Conservation (phyloP, 2,888 invertebrate species). For the Lumbricus terrestris region DNA sequence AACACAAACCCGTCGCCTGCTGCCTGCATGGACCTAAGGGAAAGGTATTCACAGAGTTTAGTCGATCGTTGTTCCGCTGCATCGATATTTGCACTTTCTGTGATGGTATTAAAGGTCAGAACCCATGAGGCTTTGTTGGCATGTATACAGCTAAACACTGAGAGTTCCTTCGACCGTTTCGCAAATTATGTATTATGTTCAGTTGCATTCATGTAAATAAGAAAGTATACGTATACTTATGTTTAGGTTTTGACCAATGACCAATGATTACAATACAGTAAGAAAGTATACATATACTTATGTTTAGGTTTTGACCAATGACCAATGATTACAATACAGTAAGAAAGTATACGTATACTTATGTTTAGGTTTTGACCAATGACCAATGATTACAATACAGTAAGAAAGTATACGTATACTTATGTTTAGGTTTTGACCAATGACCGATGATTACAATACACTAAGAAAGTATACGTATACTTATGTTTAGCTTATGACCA, state of each 20-base stretch:
- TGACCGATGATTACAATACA: too few relatives aligned
- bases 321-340: too few relatives aligned
- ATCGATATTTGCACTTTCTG: not conserved
- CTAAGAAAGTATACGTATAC: not conserved
- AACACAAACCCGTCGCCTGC: too few relatives aligned
- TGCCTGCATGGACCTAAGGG: too few relatives aligned
- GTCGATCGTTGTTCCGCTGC: not conserved
- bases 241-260: too few relatives aligned
- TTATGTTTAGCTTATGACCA: too few relatives aligned
- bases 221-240: not conserved
- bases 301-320: too few relatives aligned
- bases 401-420: not conserved
- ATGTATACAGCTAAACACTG: not conserved
- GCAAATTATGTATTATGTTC: not conserved
- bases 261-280: too few relatives aligned
- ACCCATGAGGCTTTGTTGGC: not conserved
- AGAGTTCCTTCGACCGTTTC: not conserved
- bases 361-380: too few relatives aligned
- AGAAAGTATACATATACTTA: not conserved
- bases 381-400: too few relatives aligned
- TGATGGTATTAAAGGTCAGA: not conserved
- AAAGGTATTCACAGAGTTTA: too few relatives aligned
- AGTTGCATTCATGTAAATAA: not conserved
- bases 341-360: not conserved
- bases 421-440: too few relatives aligned